Evolutionary conservation across 2,113 vertebrate genomes (phyloP), one percentile per base, ranked within the genome.

Genomic region (Phycodurus eques): DNA sequence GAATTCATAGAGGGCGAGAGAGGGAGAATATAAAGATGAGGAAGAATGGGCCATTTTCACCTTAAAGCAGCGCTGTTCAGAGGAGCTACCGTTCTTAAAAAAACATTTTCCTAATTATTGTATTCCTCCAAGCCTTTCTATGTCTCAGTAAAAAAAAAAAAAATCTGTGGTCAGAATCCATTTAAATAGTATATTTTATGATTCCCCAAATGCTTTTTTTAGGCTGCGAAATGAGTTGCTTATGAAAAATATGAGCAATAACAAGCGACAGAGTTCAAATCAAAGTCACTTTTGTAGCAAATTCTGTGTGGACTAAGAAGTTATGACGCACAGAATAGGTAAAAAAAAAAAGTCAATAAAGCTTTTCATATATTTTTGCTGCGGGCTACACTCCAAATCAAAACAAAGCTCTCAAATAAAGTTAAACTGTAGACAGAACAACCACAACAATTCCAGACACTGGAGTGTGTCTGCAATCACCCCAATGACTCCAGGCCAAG

Each of bases 1-100:
- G 83, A 84, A 87, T 87, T 77, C 76, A 72, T 75, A 59, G 82
- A 94, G 94, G 93, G 92, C 89, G 88, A 92, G 92, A 91, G 89
- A 90, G 86, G 73, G 86, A 66, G 89, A 90, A 69, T 71, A 79
- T 39, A 22, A 84, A 75, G 67, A 69, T 77, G 70, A 75, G 72
- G 73, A 77, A 70, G 51, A 78, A 76, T 63, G 59, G 75, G 71
- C 56, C 66, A 77, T 88, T 90, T 87, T 83, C 76, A 74, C 81
- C 73, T 76, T 71, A 63, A 77, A 72, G 73, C 84, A 77, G 66
- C 76, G 66, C 71, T 63, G 73, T 84, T 72, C 82, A 64, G 67
- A 87, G 44, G 77, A 88, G 89, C 78, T 64, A 71, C 75, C 65
- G 81, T 63, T 65, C 61, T 67, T 22, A 80, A 83, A 67, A 82